Percentiles rank a stretch among this genome's conserved stretches.
Evolutionary conservation across 2,888 invertebrate genomes (phyloP).

Genomic region (Drosophila leonis): DNA sequence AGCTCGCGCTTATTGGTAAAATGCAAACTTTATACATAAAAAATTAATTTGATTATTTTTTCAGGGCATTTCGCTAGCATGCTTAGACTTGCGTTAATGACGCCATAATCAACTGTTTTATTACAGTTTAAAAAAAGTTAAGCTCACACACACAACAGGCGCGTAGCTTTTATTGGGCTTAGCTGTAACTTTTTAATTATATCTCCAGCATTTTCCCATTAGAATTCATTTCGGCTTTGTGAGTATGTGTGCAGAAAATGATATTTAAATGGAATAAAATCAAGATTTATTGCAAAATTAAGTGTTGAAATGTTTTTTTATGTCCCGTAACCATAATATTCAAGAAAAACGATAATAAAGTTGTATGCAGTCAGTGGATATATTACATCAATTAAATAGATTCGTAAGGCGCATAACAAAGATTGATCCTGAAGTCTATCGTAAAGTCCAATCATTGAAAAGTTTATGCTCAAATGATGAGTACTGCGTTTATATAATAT

Average conservation of each 20-base stretch:
- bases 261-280: constrained; percentile 55
- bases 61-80: constrained; percentile 30
- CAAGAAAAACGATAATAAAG: constrained; percentile 20
- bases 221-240: constrained; percentile 7
- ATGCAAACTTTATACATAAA: constrained; percentile 74
- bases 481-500: not conserved
- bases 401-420: not conserved
- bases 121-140: constrained; percentile 74
- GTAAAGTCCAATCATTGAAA: not conserved
- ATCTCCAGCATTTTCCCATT: constrained; percentile 29
- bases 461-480: not conserved
- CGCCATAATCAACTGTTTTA: constrained; percentile 80
- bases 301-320: constrained; percentile 38
- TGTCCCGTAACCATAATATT: constrained; percentile 23
- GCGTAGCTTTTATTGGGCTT: constrained; percentile 57
- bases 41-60: constrained; percentile 79
- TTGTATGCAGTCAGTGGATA: not conserved
- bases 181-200: constrained; percentile 72
- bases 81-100: constrained; percentile 73
- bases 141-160: constrained; percentile 29
- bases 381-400: not conserved
- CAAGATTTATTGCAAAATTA: constrained; percentile 49
- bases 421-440: not conserved
- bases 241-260: constrained; percentile 23
- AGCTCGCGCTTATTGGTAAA: constrained; percentile 67